Conservation (phyloP, 2,113 vertebrate species). For the Mustela nigripes region DNA sequence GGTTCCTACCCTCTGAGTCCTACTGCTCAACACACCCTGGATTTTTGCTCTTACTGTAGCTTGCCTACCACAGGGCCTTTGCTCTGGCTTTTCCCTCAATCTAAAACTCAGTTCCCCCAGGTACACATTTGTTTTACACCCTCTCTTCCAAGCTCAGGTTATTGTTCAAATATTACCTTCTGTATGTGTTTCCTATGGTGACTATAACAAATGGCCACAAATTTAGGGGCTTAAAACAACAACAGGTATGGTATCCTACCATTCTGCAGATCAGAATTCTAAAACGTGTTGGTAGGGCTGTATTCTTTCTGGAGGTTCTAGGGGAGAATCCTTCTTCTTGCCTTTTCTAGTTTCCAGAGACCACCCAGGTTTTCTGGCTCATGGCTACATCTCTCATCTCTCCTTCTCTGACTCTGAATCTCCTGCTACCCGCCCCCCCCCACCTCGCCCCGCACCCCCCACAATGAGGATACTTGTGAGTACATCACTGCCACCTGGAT, state of each 20-base stretch:
- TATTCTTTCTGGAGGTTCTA: background rate
- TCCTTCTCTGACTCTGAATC: background rate
- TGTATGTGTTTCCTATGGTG: background rate
- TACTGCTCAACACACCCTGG: background rate
- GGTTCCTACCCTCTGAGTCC: background rate
- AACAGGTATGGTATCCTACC: background rate
- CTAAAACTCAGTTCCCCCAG: background rate
- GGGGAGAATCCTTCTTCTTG: background rate
- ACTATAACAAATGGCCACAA: background rate
- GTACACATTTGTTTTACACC: background rate
- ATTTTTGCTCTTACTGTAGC: background rate
- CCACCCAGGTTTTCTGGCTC: background rate
- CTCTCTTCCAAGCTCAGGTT: background rate
- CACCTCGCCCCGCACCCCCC: no score
- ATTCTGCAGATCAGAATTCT: background rate
- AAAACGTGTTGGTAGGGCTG: background rate
- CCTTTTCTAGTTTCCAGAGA: slow-evolving; percentile 8
- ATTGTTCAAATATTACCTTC: background rate
- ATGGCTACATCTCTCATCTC: background rate
- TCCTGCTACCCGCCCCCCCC: background rate
- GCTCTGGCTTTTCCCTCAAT: background rate
- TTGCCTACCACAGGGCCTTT: background rate
- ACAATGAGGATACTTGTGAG: background rate
- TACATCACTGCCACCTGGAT: background rate
- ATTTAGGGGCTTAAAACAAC: background rate